A percentile compares a stretch with the other conserved stretches of the same genome.
Evolutionary conservation across 1,140 invertebrate genomes (phyloP).

Genomic region (Calliopsis andreniformis): DNA sequence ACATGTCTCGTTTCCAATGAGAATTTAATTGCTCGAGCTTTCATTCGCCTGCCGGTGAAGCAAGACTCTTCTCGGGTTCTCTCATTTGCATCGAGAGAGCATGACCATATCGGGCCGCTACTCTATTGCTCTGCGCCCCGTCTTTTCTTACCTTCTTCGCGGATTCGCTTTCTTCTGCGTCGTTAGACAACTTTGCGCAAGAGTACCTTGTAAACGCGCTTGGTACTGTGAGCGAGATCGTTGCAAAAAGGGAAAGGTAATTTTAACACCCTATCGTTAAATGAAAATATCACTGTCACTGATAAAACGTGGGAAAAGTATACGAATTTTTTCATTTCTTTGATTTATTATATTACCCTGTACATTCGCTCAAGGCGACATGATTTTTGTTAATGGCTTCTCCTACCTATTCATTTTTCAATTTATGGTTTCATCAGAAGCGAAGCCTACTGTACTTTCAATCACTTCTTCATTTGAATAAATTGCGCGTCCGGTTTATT

Average conservation of each 20-base stretch:
- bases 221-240: not conserved
- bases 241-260: no score
- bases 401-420: not conserved
- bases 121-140: slow-evolving; percentile 63
- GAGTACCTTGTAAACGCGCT: not conserved
- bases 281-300: no score
- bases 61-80: slow-evolving; percentile 56
- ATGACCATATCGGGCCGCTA: slow-evolving; percentile 74
- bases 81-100: slow-evolving; percentile 70
- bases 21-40: slow-evolving; percentile 77
- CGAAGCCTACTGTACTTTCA: not conserved
- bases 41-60: slow-evolving; percentile 57
- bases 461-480: not conserved
- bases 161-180: not conserved
- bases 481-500: not conserved
- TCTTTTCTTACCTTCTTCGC: not conserved
- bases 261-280: not conserved
- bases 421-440: not conserved
- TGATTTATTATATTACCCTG: no score
- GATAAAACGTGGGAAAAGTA: not conserved
- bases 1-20: slow-evolving; percentile 77
- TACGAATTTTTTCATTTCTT: no score
- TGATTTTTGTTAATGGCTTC: no score
- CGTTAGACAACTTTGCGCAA: not conserved
- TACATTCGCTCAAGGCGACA: no score